phyloP scores from a whole-genome alignment of 2,113 vertebrate genomes.

The Trematocara nigrifrons region DNA sequence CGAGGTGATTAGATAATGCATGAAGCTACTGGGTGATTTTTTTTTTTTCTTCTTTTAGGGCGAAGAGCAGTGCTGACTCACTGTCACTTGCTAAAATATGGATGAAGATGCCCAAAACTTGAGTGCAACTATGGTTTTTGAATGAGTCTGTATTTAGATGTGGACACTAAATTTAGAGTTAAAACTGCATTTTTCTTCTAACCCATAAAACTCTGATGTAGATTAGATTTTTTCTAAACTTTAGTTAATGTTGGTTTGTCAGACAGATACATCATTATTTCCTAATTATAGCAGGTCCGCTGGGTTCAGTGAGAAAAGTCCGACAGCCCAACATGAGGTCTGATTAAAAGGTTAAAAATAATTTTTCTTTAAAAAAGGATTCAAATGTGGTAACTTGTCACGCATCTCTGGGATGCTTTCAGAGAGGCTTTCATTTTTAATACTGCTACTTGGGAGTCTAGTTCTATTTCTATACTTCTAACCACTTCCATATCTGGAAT shows the following conservation, averaged over 20 bases:
- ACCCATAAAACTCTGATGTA: background rate
- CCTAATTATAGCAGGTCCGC: background rate
- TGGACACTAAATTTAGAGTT: background rate
- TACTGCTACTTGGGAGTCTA: background rate
- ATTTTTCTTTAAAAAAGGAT: background rate
- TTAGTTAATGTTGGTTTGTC: background rate
- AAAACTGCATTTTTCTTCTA: background rate
- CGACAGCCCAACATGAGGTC: background rate
- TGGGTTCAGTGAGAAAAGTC: background rate
- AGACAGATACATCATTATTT: background rate
- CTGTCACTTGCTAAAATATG: background rate
- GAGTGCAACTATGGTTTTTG: background rate
- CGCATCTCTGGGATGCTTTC: background rate
- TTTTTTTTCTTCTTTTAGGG: background rate
- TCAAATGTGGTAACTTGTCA: background rate
- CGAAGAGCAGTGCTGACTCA: background rate
- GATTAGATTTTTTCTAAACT: background rate
- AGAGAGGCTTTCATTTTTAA: background rate
- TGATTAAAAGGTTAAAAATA: background rate
- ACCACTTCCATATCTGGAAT: background rate
- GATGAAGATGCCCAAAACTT: background rate
- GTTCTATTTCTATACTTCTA: background rate
- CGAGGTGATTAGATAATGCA: constrained; percentile 7
- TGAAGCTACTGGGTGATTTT: background rate
- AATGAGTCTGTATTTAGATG: background rate